Evolutionary conservation across 2,113 vertebrate genomes (phyloP), one percentile per base, ranked within the genome.

Genomic region (Martes martes): DNA sequence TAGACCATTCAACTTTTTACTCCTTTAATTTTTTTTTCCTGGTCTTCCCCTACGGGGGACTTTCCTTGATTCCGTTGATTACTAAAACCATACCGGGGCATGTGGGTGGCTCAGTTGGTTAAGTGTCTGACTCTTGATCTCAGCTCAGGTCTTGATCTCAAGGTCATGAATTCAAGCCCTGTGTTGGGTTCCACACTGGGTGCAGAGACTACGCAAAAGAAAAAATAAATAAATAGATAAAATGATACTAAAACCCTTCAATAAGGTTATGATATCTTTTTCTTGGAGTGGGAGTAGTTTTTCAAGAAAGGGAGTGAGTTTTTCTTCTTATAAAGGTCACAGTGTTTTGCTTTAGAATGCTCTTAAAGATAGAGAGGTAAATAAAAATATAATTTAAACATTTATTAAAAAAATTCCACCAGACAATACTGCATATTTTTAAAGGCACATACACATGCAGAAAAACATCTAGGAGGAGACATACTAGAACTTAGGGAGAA

Each of bases 311-410:
- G 23, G 59, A 69, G 36, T 57, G 26, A 5, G 15, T 2, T 94
- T 93, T 92, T 94, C 57, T 69, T 92, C 26, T 74, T 63, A 76
- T 82, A 92, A 73, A 90, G 71, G n/a, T 61, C 55, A 84, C 15
- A 14, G 3, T 61, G 26, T 88, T 93, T 86, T 94, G 6, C 55
- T 74, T 83, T 93, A 92, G 16, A n/a, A 33, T 57, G 31, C 31
- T 81, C 50, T 88, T 39, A 76, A 91, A 85, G 31, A 45, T 15
- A 82, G 42, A 33, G 11, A 69, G 21, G 11, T 84, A 15, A 39
- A 23, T n/a, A 61, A 79, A 86, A 55, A 24, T 85, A n/a, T 83
- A 89, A 52, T 31, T 94, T 88, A 4, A 7, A 83, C n/a, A 83
- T 55, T 89, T 63, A 61, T 50, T 85, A 6, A 23, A 11, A 21